phyloP scores from a whole-genome alignment of 2,888 invertebrate genomes.

The Iselma pallidipennis region DNA sequence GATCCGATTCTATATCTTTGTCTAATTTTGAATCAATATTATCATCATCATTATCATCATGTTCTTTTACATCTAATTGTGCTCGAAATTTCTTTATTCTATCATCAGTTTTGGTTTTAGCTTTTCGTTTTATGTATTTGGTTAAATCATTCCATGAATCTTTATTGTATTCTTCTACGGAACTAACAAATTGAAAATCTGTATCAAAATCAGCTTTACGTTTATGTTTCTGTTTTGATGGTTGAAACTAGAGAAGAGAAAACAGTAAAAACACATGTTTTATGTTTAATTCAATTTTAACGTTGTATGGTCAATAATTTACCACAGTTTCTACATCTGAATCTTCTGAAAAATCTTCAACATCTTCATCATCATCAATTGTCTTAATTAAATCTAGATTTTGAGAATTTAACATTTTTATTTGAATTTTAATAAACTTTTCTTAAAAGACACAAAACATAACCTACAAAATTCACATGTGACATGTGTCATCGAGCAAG shows the following conservation, averaged over 20 bases:
- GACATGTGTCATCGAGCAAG: not conserved
- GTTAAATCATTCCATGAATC: slow-evolving; percentile 57
- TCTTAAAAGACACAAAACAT: slow-evolving; percentile 13
- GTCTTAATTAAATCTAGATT: slow-evolving; percentile 59
- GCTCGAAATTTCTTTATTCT: slow-evolving; percentile 65
- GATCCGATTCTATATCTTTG: slow-evolving; percentile 61
- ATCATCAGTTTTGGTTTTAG: slow-evolving; percentile 80
- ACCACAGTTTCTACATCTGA: slow-evolving; percentile 83
- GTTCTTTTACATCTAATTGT: slow-evolving; percentile 46
- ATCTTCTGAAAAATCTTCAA: slow-evolving; percentile 78
- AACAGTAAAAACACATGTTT: not conserved
- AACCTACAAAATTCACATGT: not conserved
- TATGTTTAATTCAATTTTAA: too few relatives aligned
- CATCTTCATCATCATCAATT: slow-evolving; percentile 81
- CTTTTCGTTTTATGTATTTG: slow-evolving; percentile 63
- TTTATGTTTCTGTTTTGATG: slow-evolving; percentile 71
- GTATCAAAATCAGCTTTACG: slow-evolving; percentile 76
- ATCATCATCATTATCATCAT: slow-evolving; percentile 54
- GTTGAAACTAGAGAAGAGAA: slow-evolving; percentile 71
- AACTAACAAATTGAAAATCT: slow-evolving; percentile 80
- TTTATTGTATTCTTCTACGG: slow-evolving; percentile 77
- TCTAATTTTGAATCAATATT: too few relatives aligned
- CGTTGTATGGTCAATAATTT: slow-evolving; percentile 26
- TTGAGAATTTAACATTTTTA: slow-evolving; percentile 2
- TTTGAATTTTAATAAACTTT: slow-evolving; percentile 1